These are phyloP conservation scores for Candidula unifasciata DNA, from an alignment of 2,888 invertebrate species.

Conservation along the genomic window DNA sequence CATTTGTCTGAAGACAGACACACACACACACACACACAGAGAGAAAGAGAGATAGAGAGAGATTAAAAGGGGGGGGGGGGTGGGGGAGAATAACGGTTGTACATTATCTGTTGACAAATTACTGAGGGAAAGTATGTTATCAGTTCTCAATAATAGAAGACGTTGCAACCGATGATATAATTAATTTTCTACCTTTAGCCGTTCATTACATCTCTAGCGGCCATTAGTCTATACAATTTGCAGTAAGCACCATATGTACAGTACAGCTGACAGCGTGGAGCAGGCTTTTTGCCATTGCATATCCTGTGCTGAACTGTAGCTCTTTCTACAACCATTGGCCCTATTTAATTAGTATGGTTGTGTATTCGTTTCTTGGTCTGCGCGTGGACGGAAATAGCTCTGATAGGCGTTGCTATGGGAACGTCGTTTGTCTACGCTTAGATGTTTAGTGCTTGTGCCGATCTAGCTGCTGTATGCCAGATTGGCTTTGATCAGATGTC, in stretches of 20 bases:
- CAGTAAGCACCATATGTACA: neutral
- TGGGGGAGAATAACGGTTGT: neutral
- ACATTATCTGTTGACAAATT: too few species aligned
- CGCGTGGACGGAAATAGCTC: neutral
- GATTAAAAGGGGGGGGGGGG: too few species aligned
- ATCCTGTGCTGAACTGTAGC: too few species aligned
- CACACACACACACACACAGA: neutral
- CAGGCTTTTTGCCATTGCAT: neutral
- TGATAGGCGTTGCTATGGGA: constrained; percentile 7
- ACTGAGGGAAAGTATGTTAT: too few species aligned
- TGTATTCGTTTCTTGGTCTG: neutral
- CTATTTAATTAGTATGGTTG: too few species aligned
- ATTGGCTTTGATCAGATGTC: constrained; percentile 24
- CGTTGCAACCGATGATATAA: too few species aligned
- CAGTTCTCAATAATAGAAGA: too few species aligned
- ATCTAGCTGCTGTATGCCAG: neutral
- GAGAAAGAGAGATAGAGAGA: neutral
- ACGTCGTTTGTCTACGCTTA: constrained; percentile 2
- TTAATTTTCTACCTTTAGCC: too few species aligned
- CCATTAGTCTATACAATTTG: too few species aligned
- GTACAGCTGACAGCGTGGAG: neutral
- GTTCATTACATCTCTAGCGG: too few species aligned
- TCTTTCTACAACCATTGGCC: too few species aligned
- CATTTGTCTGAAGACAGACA: too few species aligned
- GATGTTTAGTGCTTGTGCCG: neutral